Conservation (phyloP, 2,888 invertebrate species). For the Ectemnius continuus region DNA sequence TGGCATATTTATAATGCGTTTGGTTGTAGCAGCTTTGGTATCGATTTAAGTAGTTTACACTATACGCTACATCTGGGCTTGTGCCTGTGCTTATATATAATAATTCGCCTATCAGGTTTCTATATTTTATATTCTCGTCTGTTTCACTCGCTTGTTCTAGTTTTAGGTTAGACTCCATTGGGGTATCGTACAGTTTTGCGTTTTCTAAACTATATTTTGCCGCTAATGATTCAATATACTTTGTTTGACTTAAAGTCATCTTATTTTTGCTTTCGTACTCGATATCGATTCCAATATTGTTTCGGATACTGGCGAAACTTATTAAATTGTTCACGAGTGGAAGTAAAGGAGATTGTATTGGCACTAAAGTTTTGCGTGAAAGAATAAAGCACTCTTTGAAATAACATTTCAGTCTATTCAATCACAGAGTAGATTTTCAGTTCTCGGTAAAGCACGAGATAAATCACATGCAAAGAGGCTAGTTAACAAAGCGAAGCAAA, state of each 20-base stretch:
- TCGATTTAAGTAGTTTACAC: slow-evolving; percentile 44
- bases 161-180: slow-evolving; percentile 2
- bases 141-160: background rate
- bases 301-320: too few relatives aligned
- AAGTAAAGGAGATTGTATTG: too few relatives aligned
- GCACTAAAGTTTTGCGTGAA: too few relatives aligned
- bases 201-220: background rate
- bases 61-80: slow-evolving; percentile 10
- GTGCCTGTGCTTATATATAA: slow-evolving; percentile 38
- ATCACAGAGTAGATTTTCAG: too few relatives aligned
- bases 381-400: too few relatives aligned
- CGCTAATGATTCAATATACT: slow-evolving; percentile 14
- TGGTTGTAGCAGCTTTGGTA: slow-evolving; percentile 37
- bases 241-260: slow-evolving; percentile 5
- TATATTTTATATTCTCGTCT: background rate
- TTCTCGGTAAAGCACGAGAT: too few relatives aligned
- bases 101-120: slow-evolving; percentile 40
- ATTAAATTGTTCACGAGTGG: too few relatives aligned
- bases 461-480: too few relatives aligned
- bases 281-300: background rate
- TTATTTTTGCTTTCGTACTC: background rate
- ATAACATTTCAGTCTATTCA: too few relatives aligned
- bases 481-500: too few relatives aligned
- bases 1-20: slow-evolving; percentile 38
- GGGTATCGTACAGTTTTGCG: slow-evolving; percentile 4